phyloP scores from a whole-genome alignment of 2,888 invertebrate genomes.

The Agrochola lota region DNA sequence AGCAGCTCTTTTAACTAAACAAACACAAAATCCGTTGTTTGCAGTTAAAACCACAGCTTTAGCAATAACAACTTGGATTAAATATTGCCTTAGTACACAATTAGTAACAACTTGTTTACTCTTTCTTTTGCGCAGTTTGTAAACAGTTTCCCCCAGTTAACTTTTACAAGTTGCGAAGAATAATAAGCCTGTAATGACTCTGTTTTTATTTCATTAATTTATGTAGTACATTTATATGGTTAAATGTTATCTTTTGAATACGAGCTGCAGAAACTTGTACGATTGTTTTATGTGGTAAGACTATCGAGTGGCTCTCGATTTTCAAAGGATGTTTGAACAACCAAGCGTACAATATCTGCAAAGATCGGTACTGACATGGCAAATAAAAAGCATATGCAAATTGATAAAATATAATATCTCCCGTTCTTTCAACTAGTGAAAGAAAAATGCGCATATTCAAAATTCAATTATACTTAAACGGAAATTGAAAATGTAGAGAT shows the following conservation, averaged over 20 bases:
- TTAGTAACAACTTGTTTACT: conserved; percentile 59
- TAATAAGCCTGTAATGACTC: conserved; percentile 56
- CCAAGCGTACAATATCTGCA: background rate
- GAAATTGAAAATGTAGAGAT: conserved; percentile 84
- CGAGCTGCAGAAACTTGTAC: background rate
- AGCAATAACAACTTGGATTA: conserved; percentile 59
- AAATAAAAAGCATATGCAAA: conserved; percentile 41
- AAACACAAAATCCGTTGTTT: conserved; percentile 42
- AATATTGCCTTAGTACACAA: conserved; percentile 57
- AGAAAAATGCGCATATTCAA: conserved; percentile 72
- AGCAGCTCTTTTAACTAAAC: conserved; percentile 33
- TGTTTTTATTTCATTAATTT: conserved; percentile 39
- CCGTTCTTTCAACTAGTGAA: conserved; percentile 37
- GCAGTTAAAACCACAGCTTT: conserved; percentile 39
- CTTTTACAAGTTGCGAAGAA: conserved; percentile 43
- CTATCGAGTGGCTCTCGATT: background rate
- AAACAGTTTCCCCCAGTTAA: conserved; percentile 54
- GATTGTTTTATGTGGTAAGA: background rate
- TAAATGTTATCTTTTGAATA: conserved; percentile 24
- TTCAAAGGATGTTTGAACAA: background rate
- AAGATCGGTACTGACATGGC: background rate
- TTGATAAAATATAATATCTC: conserved; percentile 46
- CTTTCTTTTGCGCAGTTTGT: conserved; percentile 58
- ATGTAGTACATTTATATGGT: conserved; percentile 13
- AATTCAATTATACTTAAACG: conserved; percentile 84